phyloP scores from a whole-genome alignment of 2,888 invertebrate species.

The Tromatobia lineatoria region DNA sequence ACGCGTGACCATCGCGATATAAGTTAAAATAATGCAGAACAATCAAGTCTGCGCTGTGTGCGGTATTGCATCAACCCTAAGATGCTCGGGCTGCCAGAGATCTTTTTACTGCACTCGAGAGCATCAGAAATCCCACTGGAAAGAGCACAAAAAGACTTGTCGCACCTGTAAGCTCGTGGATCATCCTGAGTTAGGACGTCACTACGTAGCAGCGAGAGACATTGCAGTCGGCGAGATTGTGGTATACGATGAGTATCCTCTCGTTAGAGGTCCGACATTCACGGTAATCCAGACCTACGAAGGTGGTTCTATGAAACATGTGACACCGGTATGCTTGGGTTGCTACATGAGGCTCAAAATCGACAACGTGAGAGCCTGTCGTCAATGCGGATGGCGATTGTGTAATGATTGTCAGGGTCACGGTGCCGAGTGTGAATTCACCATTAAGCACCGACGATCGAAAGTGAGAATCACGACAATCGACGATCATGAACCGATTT shows the following conservation, averaged over 20 bases:
- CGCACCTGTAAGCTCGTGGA: slow-evolving; percentile 87
- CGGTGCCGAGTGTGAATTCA: slow-evolving; percentile 90
- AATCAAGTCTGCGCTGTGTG: slow-evolving; percentile 88
- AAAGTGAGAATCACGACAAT: slow-evolving; percentile 90
- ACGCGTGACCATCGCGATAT: no score
- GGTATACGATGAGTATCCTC: slow-evolving; percentile 88
- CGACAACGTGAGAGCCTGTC: slow-evolving; percentile 85
- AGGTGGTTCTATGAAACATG: slow-evolving; percentile 86
- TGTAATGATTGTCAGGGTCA: slow-evolving; percentile 91
- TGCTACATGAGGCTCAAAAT: slow-evolving; percentile 89
- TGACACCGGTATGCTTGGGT: slow-evolving; percentile 91
- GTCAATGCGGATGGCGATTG: slow-evolving; percentile 93
- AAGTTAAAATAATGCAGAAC: neutral
- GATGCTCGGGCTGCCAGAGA: slow-evolving; percentile 91
- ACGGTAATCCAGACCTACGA: slow-evolving; percentile 77
- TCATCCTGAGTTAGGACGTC: slow-evolving; percentile 87
- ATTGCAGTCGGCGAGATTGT: slow-evolving; percentile 91
- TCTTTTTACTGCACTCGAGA: slow-evolving; percentile 91
- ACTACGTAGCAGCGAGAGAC: slow-evolving; percentile 90
- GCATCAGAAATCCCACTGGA: slow-evolving; percentile 93
- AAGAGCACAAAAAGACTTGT: slow-evolving; percentile 90
- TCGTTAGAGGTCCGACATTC: slow-evolving; percentile 91
- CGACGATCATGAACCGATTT: slow-evolving; percentile 90
- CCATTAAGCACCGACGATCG: slow-evolving; percentile 87
- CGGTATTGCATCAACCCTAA: slow-evolving; percentile 88